Conservation (phyloP, 2,888 invertebrate genomes). For the Celastrina argiolus region DNA sequence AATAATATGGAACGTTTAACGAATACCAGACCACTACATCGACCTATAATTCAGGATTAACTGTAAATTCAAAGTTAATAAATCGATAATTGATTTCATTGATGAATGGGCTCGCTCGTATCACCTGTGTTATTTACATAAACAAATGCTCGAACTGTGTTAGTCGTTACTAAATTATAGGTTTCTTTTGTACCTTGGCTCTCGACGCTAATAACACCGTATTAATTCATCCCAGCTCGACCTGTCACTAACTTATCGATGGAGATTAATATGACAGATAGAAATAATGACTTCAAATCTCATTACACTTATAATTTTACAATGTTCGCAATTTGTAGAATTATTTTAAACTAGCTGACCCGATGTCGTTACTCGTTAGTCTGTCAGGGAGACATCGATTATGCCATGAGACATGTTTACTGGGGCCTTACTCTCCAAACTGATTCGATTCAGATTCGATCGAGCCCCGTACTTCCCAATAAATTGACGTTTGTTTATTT, state of each 20-base stretch:
- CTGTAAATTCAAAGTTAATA: slow-evolving; percentile 18
- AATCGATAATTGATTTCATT: slow-evolving; percentile 11
- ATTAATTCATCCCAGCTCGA: slow-evolving; percentile 47
- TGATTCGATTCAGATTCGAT: too few relatives aligned
- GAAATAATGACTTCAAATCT: slow-evolving; percentile 31
- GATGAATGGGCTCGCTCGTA: slow-evolving; percentile 17
- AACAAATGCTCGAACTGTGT: slow-evolving; percentile 40
- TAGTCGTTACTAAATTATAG: slow-evolving; percentile 55
- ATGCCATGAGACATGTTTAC: background rate
- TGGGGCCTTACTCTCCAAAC: too few relatives aligned
- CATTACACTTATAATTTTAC: slow-evolving; percentile 19
- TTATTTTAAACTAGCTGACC: background rate
- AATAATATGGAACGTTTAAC: background rate
- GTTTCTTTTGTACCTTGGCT: slow-evolving; percentile 47
- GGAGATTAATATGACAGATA: slow-evolving; percentile 51
- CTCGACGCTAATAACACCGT: slow-evolving; percentile 57
- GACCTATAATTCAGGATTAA: background rate
- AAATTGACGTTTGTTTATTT: too few relatives aligned
- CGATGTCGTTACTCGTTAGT: slow-evolving; percentile 1
- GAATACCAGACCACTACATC: slow-evolving; percentile 2
- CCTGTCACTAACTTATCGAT: slow-evolving; percentile 41
- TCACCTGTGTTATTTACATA: slow-evolving; percentile 19
- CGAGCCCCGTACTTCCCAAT: too few relatives aligned
- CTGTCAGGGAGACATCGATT: background rate
- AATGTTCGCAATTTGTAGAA: slow-evolving; percentile 5